A percentile compares a stretch with the other conserved stretches of the same genome.
Conservation (phyloP, 2,113 vertebrate species). For the Scatophagus argus region DNA sequence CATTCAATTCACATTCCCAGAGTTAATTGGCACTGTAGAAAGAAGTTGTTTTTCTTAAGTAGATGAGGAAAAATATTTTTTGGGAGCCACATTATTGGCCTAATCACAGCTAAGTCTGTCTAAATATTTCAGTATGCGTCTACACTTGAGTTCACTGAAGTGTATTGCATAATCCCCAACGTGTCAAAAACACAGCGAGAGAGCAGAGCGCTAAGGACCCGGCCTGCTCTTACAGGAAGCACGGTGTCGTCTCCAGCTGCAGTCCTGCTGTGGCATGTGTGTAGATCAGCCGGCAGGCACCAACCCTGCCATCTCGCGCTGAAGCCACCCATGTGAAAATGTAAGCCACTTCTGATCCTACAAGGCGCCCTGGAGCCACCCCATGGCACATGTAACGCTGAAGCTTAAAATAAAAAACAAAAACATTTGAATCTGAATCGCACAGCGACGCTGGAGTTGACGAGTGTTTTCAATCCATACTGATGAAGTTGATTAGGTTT, state of each 20-base stretch:
- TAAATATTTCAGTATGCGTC: conserved; percentile 6
- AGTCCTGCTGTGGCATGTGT: neutral
- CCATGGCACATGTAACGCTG: neutral
- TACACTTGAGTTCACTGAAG: neutral
- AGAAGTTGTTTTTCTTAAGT: neutral
- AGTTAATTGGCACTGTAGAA: neutral
- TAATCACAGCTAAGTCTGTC: conserved; percentile 6
- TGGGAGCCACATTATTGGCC: neutral
- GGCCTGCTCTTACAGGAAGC: neutral
- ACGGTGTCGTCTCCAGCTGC: neutral
- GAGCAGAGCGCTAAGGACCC: neutral
- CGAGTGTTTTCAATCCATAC: conserved; percentile 32
- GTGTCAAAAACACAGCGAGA: neutral
- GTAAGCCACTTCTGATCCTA: neutral
- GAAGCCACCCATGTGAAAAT: conserved; percentile 10
- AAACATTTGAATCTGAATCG: neutral
- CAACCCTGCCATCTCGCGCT: neutral
- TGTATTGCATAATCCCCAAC: neutral
- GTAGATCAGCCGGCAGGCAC: conserved; percentile 9
- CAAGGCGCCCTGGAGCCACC: neutral
- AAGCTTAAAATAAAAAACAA: conserved; percentile 21
- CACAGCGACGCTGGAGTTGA: neutral
- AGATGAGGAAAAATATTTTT: neutral
- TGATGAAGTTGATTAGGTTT: conserved; percentile 39
- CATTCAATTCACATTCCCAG: no score